Percentiles rank a stretch among this genome's conserved stretches.
Conservation (phyloP, 2,888 invertebrate genomes). For the Drosophila robusta region DNA sequence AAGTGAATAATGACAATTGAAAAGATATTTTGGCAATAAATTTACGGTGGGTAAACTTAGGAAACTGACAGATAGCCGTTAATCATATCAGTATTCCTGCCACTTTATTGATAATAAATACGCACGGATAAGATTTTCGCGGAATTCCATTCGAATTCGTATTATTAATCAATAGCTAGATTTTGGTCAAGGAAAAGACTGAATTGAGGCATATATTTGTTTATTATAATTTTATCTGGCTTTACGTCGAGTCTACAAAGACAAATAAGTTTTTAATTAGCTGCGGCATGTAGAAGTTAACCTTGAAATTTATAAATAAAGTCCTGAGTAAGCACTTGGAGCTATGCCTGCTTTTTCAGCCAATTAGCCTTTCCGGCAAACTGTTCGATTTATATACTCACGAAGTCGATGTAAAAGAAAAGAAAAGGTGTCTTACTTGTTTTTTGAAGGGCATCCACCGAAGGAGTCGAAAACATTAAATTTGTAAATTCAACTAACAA, state of each 20-base stretch:
- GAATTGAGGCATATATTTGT: constrained; percentile 3
- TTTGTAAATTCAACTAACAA: background rate
- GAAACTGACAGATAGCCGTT: constrained; percentile 10
- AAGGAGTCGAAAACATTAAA: background rate
- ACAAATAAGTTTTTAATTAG: background rate
- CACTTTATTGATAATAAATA: constrained; percentile 16
- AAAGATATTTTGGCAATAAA: background rate
- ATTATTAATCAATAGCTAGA: constrained; percentile 11
- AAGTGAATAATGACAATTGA: constrained; percentile 1
- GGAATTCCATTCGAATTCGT: constrained; percentile 6
- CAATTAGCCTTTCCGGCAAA: no score
- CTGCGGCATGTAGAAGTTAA: background rate
- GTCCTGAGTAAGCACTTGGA: background rate
- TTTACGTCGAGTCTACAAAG: background rate
- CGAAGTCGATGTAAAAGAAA: no score
- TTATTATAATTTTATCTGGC: background rate
- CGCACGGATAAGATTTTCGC: constrained; percentile 13
- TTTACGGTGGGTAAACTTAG: background rate
- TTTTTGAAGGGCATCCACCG: no score
- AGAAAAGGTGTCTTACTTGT: no score
- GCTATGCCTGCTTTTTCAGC: no score
- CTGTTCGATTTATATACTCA: no score
- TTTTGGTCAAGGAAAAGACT: constrained; percentile 10
- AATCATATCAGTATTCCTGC: constrained; percentile 7
- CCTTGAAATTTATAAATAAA: background rate